Conservation (phyloP, 1,140 invertebrate species). For the Drosophila gunungcola region DNA sequence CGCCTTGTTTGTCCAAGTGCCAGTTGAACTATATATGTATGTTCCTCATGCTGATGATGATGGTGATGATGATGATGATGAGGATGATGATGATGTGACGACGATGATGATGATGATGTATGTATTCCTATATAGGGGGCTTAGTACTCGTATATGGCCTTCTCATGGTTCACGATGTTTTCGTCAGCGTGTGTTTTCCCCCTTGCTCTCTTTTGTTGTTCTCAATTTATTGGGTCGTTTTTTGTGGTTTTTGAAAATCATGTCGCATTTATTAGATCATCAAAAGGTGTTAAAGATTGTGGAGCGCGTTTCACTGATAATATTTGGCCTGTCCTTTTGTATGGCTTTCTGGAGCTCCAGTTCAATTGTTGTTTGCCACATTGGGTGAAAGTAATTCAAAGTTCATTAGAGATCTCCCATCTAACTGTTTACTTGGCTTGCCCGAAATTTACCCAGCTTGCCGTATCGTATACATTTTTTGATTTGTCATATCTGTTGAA, state of each 20-base stretch:
- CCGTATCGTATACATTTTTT: not conserved
- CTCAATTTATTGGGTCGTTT: conserved; percentile 51
- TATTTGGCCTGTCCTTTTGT: conserved; percentile 58
- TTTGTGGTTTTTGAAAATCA: conserved; percentile 70
- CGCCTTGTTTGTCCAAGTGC: conserved; percentile 68
- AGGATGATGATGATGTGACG: too few relatives aligned
- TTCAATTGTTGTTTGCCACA: conserved; percentile 40
- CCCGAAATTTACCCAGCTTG: conserved; percentile 13
- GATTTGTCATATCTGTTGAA: conserved; percentile 31
- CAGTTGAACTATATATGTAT: conserved; percentile 61
- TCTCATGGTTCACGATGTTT: conserved; percentile 53
- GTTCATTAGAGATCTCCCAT: conserved; percentile 58
- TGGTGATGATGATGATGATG: conserved; percentile 20
- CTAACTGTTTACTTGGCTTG: conserved; percentile 21
- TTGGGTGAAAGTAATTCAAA: conserved; percentile 59
- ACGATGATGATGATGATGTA: conserved; percentile 38
- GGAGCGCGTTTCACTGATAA: conserved; percentile 66
- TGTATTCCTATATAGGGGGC: conserved; percentile 45
- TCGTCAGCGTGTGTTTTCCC: conserved; percentile 23
- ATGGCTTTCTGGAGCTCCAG: conserved; percentile 15
- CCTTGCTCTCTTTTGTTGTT: conserved; percentile 15
- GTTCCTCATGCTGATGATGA: conserved; percentile 12
- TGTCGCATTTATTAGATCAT: conserved; percentile 79
- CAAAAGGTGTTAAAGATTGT: conserved; percentile 77
- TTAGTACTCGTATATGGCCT: conserved; percentile 54